Evolutionary conservation across 1,140 invertebrate species (phyloP).

Genomic region (Drosophila sturtevanti): DNA sequence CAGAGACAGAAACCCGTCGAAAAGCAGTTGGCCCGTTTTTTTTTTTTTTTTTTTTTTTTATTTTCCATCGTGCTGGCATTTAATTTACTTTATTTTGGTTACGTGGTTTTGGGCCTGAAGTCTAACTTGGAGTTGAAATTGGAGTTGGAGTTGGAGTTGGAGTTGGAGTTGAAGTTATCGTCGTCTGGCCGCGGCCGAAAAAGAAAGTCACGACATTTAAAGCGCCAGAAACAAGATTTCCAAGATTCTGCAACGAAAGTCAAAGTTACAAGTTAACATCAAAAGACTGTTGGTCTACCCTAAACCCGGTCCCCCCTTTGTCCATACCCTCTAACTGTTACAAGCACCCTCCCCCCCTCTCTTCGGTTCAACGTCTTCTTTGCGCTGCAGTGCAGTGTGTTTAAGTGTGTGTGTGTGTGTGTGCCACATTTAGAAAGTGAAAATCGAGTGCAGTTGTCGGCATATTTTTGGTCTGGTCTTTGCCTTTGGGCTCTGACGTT

Average conservation of each 20-base stretch:
- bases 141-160: slow-evolving; percentile 22
- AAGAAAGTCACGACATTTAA: slow-evolving; percentile 75
- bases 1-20: slow-evolving; percentile 37
- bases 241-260: slow-evolving; percentile 81
- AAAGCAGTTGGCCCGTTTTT: slow-evolving; percentile 53
- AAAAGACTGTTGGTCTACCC: slow-evolving; percentile 42
- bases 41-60: too few species aligned
- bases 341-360: not conserved
- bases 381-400: slow-evolving; percentile 3
- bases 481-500: slow-evolving; percentile 40
- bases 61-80: slow-evolving; percentile 55
- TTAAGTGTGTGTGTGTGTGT: slow-evolving; percentile 31
- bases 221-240: slow-evolving; percentile 69
- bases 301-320: not conserved
- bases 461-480: slow-evolving; percentile 11
- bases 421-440: slow-evolving; percentile 78
- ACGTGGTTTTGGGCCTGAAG: slow-evolving; percentile 40
- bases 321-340: too few species aligned
- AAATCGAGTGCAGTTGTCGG: slow-evolving; percentile 65
- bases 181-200: slow-evolving; percentile 54
- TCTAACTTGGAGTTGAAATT: slow-evolving; percentile 4
- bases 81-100: slow-evolving; percentile 60
- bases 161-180: slow-evolving; percentile 27
- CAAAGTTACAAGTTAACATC: slow-evolving; percentile 78
- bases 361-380: slow-evolving; percentile 66